Evolutionary conservation across 2,797 vertebrate genomes (phyloP).

Genomic region (Schizopygopsis pylzovi): DNA sequence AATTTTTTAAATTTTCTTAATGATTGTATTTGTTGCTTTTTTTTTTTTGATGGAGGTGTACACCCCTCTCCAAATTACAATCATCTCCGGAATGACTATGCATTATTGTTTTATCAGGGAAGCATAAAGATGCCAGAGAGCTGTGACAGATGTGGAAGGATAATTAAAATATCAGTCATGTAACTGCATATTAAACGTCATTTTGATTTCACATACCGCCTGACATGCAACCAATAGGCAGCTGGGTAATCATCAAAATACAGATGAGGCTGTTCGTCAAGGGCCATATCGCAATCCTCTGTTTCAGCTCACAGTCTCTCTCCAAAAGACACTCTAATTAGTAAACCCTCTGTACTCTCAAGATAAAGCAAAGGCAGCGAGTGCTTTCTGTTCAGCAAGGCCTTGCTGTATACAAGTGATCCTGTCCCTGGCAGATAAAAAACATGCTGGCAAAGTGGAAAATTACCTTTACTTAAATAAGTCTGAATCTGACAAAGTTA

Average conservation of each 20-base stretch:
- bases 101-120: constrained; percentile 53
- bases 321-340: constrained; percentile 58
- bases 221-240: constrained; percentile 55
- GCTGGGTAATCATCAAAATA: constrained; percentile 55
- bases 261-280: constrained; percentile 51
- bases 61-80: constrained; percentile 29
- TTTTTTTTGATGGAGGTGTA: neutral
- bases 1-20: too few species aligned
- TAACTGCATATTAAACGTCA: constrained; percentile 66
- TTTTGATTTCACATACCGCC: constrained; percentile 63
- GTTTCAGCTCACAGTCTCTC: constrained; percentile 51
- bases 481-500: neutral
- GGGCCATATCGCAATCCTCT: constrained; percentile 53
- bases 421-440: constrained; percentile 11
- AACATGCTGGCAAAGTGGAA: neutral
- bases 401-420: constrained; percentile 24
- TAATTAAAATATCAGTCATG: constrained; percentile 69
- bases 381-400: constrained; percentile 40
- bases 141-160: constrained; percentile 59
- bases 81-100: constrained; percentile 39
- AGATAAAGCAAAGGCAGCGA: constrained; percentile 58
- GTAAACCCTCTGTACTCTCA: constrained; percentile 55
- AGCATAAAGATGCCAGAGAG: constrained; percentile 50
- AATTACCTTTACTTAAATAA: neutral
- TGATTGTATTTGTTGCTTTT: too few species aligned